Conservation (phyloP, 2,797 vertebrate species). For the Epinephelus coioides region DNA sequence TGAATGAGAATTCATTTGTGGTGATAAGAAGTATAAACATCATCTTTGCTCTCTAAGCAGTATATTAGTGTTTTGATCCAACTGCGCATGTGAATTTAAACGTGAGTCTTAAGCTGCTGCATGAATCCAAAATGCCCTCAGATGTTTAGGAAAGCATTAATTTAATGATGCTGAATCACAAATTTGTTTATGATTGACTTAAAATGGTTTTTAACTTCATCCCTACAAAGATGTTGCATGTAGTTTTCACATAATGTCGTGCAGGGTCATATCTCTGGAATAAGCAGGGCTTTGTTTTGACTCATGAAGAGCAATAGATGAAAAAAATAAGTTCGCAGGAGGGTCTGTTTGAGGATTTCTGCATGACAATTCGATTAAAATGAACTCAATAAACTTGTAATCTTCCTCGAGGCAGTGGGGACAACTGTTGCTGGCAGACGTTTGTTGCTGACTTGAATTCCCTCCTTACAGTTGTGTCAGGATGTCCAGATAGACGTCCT, state of each 20-base stretch:
- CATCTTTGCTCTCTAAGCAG: not conserved
- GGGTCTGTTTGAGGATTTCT: slow-evolving; percentile 39
- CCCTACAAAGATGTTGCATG: not conserved
- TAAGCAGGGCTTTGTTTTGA: slow-evolving; percentile 25
- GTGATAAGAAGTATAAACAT: slow-evolving; percentile 39
- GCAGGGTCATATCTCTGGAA: slow-evolving; percentile 22
- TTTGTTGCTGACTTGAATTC: slow-evolving; percentile 16
- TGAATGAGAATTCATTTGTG: slow-evolving; percentile 32
- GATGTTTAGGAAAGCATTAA: slow-evolving; percentile 4
- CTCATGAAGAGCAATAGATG: slow-evolving; percentile 19
- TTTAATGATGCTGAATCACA: slow-evolving; percentile 11
- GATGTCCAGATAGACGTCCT: not conserved
- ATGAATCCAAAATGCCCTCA: slow-evolving; percentile 15
- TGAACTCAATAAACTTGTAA: slow-evolving; percentile 46
- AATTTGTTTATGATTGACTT: slow-evolving; percentile 16
- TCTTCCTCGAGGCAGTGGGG: slow-evolving; percentile 8
- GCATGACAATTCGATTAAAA: slow-evolving; percentile 46
- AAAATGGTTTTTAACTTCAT: slow-evolving; percentile 26
- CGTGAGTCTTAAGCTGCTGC: slow-evolving; percentile 3
- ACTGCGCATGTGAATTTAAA: slow-evolving; percentile 8
- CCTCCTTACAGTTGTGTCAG: not conserved
- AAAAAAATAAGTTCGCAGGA: slow-evolving; percentile 8
- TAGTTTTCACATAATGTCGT: not conserved
- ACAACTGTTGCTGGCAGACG: slow-evolving; percentile 25
- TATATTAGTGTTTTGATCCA: slow-evolving; percentile 11